Conservation (phyloP, 2,113 vertebrate species). For the Chrysochloris asiatica region DNA sequence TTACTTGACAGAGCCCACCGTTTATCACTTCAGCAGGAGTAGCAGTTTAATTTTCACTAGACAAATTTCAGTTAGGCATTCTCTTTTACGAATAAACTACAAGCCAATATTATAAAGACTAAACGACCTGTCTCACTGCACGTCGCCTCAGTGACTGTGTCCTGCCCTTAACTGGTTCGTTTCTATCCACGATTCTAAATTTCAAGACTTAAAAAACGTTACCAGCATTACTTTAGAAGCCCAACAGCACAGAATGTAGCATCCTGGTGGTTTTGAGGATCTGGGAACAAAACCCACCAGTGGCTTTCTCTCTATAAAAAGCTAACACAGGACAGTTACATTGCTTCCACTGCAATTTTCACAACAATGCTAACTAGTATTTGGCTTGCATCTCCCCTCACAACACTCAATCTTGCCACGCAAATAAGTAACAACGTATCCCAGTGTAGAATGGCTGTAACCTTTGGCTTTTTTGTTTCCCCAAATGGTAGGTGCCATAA, state of each 20-base stretch:
- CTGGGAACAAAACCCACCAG: background rate
- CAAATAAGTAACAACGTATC: background rate
- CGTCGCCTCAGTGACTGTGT: background rate
- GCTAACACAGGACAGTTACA: background rate
- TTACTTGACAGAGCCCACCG: slow-evolving; percentile 5
- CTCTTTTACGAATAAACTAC: slow-evolving; percentile 48
- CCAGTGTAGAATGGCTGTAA: background rate
- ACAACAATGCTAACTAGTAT: slow-evolving; percentile 33
- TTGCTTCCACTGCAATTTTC: background rate
- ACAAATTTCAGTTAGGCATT: slow-evolving; percentile 34
- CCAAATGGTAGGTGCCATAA: background rate
- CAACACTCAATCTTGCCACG: background rate
- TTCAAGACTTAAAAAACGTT: background rate
- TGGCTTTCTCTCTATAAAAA: slow-evolving; percentile 14
- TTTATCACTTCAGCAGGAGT: slow-evolving; percentile 18
- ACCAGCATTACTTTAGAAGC: background rate
- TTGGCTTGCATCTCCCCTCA: background rate
- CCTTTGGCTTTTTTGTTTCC: background rate
- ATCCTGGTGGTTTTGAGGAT: background rate
- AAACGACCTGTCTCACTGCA: slow-evolving; percentile 17
- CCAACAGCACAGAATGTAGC: slow-evolving; percentile 7
- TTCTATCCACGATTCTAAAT: background rate
- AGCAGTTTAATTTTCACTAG: slow-evolving; percentile 48
- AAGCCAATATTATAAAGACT: background rate
- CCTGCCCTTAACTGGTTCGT: slow-evolving; percentile 33